Base-by-base conservation (phyloP, 2,888 invertebrate genomes). In the Cancer borealis region DNA sequence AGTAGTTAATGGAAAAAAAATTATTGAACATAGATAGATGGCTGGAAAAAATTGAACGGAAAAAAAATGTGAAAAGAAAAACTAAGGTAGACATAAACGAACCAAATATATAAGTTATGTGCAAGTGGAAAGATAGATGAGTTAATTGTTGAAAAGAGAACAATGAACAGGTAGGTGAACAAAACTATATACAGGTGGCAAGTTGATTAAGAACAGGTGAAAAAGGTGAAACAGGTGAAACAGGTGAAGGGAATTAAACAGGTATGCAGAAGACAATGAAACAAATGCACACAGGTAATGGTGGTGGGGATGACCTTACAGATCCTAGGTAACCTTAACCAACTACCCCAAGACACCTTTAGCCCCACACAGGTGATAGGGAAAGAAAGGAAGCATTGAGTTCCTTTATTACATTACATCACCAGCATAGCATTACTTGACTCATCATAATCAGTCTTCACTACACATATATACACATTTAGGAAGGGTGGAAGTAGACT, bases 311-410 rank as follows among this genome's bases (percentile, higher is more conserved):
- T 26, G 84, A 39, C 3, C 39, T 30, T 39, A 4, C 39, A 84
- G 14, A 79, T 0, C 79, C 30, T 2, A 60, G 60, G 17, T 21
- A 17, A 5, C 17, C 60, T 60, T 21, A 17, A 14, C 60, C 6
- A 49, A 49, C 49, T 21, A 21, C 17, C 60, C 60, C 60, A 21
- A 60, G 60, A 21, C 21, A 5, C 21, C 60, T 54, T 10, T 54
- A 54, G 10, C 39, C 84, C 30, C 4, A 30, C 30, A 39, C 84
- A 84, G 84, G 88, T 89, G n/a, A 47, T 4, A 89, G 49, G 49
- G 88, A 49, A 49, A 49, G 49, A 89, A 17, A 89, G 88, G 88
- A 89, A 89, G 88, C 88, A 89, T 47, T 89, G 49, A 47, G 47
- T n/a, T 89, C 46, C 46, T 89, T 49, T 89, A 89, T 46, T 89